Evolutionary conservation across 2,113 vertebrate genomes (phyloP), one percentile per base, ranked within the genome.

Genomic region (Cephalopterus ornatus): DNA sequence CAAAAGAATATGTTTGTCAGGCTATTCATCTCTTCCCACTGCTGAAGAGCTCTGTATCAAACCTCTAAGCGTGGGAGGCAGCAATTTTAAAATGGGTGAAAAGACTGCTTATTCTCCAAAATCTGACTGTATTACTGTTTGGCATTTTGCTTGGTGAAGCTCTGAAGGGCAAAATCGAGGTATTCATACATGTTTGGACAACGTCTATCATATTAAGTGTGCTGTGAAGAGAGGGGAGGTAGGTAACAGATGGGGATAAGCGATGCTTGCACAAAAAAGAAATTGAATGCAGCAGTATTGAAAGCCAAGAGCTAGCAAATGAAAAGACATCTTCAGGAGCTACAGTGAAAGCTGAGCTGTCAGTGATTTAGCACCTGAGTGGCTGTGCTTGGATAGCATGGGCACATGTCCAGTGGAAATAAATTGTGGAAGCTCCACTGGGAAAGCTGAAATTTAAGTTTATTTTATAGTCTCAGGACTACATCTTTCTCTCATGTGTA

Each of bases 221-320:
- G 19, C 33, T 52, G 24, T 59, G 46, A 91, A 58, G 50, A 73
- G 42, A 83, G 18, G 21, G 28, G n/a, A 95, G 63, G 42, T 74
- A 80, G 75, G 67, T 77, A 96, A 80, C 85, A 96, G 85, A 89
- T 87, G 75, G 77, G 33, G 30, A 85, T 68, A 67, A 94, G 47
- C n/a, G 59, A 93, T 52, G 50, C 50, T 76, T 76, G 17, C 42
- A 84, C 50, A 66, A 68, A 93, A 92, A 71, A 90, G 12, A 77
- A 86, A 76, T 73, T 49, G 18, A 85, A 67, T 7, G 17, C 20
- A 88, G 27, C 11, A 59, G 20, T 32, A 56, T 4, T 73, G 49
- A 73, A 89, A 85, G 59, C 81, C 78, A 92, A 73, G n/a, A 90
- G 26, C 53, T 62, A 88, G 71, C 61, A 92, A 87, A 89, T 41